These are phyloP conservation scores for Scaptomyza flava DNA, from an alignment of 2,888 invertebrate species.

Conservation along the genomic window DNA sequence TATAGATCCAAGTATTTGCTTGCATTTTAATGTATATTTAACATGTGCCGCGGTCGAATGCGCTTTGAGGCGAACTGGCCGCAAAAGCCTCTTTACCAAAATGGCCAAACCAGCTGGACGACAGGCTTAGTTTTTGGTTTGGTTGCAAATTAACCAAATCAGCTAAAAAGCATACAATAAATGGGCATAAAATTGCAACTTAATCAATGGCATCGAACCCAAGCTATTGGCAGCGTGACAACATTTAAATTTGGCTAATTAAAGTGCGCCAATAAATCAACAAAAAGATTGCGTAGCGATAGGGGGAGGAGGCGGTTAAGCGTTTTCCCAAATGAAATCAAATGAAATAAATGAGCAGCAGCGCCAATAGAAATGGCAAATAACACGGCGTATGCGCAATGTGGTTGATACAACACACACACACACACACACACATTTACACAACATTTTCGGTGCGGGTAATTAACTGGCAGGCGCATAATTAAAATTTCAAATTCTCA, in stretches of 20 bases:
- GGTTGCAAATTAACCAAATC: slow-evolving; percentile 57
- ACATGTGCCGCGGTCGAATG: slow-evolving; percentile 2
- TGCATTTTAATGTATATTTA: slow-evolving; percentile 14
- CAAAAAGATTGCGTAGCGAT: too few species aligned
- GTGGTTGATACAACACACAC: slow-evolving; percentile 36
- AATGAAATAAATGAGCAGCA: slow-evolving; percentile 24
- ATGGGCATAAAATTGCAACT: slow-evolving; percentile 36
- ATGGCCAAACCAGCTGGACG: neutral
- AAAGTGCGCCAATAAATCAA: slow-evolving; percentile 9
- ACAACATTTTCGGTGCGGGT: slow-evolving; percentile 20
- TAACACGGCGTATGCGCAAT: slow-evolving; percentile 64
- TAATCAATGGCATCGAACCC: slow-evolving; percentile 29
- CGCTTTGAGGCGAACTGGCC: slow-evolving; percentile 21
- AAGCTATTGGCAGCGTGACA: slow-evolving; percentile 31
- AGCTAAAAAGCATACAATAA: slow-evolving; percentile 45
- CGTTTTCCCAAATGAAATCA: slow-evolving; percentile 12
- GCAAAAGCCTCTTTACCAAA: slow-evolving; percentile 50
- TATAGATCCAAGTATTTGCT: neutral
- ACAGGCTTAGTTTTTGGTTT: neutral
- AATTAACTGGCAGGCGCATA: slow-evolving; percentile 57
- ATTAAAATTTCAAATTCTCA: slow-evolving; percentile 50
- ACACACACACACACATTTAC: too few species aligned
- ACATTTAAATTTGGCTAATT: slow-evolving; percentile 49
- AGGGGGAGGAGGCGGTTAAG: too few species aligned
- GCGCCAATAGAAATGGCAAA: slow-evolving; percentile 48